These are phyloP conservation scores for Pelvicachromis taeniatus DNA, from an alignment of 2,113 vertebrate species.

Conservation along the genomic window DNA sequence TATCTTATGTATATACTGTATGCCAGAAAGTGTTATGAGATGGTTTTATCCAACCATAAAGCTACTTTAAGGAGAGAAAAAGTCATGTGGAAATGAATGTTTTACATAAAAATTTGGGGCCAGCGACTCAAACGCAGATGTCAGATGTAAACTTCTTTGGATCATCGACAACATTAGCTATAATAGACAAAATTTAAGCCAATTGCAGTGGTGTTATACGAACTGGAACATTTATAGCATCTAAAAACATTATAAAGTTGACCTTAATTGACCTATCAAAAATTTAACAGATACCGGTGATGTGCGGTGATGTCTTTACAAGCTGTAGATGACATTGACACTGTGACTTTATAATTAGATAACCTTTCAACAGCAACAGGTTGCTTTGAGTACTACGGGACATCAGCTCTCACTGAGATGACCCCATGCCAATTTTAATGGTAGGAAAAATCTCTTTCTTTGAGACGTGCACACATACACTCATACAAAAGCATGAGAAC, in stretches of 20 bases:
- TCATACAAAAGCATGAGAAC: not conserved
- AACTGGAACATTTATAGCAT: not conserved
- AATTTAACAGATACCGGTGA: not conserved
- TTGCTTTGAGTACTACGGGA: not conserved
- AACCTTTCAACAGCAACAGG: not conserved
- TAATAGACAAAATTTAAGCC: not conserved
- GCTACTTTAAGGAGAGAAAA: not conserved
- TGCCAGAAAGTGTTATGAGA: not conserved
- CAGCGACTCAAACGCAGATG: not conserved
- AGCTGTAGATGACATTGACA: not conserved
- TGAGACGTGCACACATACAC: not conserved
- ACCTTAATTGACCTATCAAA: not conserved
- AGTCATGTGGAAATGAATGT: accelerated
- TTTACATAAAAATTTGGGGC: not conserved
- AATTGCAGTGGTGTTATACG: not conserved
- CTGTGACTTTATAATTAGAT: not conserved
- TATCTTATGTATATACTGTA: not conserved
- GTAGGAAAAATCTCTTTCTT: not conserved
- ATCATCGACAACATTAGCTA: not conserved
- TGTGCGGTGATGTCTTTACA: not conserved
- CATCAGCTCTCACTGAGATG: not conserved
- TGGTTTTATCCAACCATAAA: not conserved
- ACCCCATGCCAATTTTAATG: not conserved
- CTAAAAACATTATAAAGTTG: not conserved
- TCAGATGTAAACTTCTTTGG: not conserved